Base-by-base conservation (phyloP, 1,140 invertebrate genomes). In the Zaprionus vittiger region DNA sequence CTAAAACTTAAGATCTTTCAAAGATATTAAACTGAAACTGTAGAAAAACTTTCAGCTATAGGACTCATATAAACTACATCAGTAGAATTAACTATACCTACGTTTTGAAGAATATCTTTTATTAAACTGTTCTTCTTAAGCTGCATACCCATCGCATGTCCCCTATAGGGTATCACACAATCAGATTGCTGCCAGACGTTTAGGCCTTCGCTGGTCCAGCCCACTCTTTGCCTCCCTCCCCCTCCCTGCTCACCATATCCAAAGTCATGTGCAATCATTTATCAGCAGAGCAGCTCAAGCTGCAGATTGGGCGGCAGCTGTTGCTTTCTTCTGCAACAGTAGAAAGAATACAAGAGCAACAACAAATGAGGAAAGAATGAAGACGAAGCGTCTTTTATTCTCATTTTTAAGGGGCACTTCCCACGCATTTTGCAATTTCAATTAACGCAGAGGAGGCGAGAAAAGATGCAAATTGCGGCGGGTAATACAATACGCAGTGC, bases 401-500 rank as follows among this genome's bases (percentile, higher is more conserved):
- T 34, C 9, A 2, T 52, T 15, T 20, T 64, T 64, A n/a, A 38
- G 26, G 20, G 49, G 6, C 38, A 24, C 24, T 84, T 90, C 85
- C 73, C 85, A 90, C 85, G 79, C 60, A 15, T 31, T 59, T 37
- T 1, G 31, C 54, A 15, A 31, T 77, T 90, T 77, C 79, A 80
- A 90, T 90, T 81, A 84, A 56, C 38, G 11, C 31, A 4, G 37
- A 4, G 37, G 14, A 24, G 56, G n/a, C 41, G 61, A 83, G 41
- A 67, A 67, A 59, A 34, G 31, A 86, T 90, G 85, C 81, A 89
- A 89, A 89, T 89, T 76, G 73, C 49, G 55, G 44, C 41, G 57
- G 70, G 85, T 90, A 90, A 90, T 72, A 73, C 60, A 87, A 90
- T 89, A 87, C 79, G n/a, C n/a, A 2, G 41, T 9, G 62, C n/a